Evolutionary conservation across 2,113 vertebrate species (phyloP).

Genomic region (Reinhardtius hippoglossoides): DNA sequence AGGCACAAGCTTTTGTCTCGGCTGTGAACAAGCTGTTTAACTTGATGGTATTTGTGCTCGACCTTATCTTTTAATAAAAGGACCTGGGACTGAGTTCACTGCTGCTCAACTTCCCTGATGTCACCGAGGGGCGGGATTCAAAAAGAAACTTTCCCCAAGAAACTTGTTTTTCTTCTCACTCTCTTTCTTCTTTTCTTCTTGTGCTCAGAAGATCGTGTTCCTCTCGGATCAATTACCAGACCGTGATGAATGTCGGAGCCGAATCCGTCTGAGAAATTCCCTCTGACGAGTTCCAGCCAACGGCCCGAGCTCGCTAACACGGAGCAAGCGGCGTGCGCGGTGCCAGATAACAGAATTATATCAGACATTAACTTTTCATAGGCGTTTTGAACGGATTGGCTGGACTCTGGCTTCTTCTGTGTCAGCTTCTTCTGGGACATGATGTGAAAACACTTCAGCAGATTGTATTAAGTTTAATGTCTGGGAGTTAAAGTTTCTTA

Average conservation of each 20-base stretch:
- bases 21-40: too few species aligned
- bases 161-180: not conserved
- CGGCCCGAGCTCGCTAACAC: not conserved
- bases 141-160: too few species aligned
- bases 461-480: too few species aligned
- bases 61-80: too few species aligned
- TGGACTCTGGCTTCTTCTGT: not conserved
- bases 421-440: too few species aligned
- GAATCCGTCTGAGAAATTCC: not conserved
- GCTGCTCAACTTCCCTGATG: too few species aligned
- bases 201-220: not conserved
- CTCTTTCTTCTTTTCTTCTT: not conserved
- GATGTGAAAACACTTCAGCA: too few species aligned
- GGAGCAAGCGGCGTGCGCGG: not conserved
- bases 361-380: not conserved
- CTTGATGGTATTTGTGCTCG: too few species aligned
- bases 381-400: not conserved
- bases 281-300: not conserved
- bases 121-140: too few species aligned
- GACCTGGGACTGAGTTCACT: too few species aligned
- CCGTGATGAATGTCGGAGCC: constrained; percentile 4
- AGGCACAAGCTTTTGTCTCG: too few species aligned
- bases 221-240: not conserved
- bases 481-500: too few species aligned
- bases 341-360: not conserved